Evolutionary conservation across 2,113 vertebrate genomes (phyloP), one percentile per base, ranked within the genome.

Genomic region (Onychostoma macrolepis): DNA sequence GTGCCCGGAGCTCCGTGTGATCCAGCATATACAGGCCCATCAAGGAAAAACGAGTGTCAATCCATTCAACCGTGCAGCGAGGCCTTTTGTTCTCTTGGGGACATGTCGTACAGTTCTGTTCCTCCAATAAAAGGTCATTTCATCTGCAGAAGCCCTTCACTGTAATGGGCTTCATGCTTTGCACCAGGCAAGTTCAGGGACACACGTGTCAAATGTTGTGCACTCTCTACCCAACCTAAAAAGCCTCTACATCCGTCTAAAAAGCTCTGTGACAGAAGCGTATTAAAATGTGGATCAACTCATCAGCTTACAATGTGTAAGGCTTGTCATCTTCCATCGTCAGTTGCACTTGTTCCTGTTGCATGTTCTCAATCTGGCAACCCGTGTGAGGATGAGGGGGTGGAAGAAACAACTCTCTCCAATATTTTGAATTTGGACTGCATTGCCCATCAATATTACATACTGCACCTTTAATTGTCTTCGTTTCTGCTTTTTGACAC

Each of bases 71-170:
- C 85, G 61, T 74, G 65, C 67, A 56, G 85, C 50, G 6, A 78
- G 85, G 36, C 19, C 78, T 80, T 80, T 86, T 81, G 69, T 86
- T 86, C 78, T 30, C 4, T 33, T 17, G 50, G 43, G 82, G 87
- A 84, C 43, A 69, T 80, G 65, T 72, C 30, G 83, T 72, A 33
- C 83, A 28, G 45, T 75, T 43, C 87, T 43, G 48, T 71, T 81
- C 24, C 50, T 24, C 74, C 17, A 58, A 88, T 30, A n/a, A 50
- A 85, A 86, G 79, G 56, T 69, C 41, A 83, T 33, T 81, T 56
- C 58, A 77, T 67, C 26, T 36, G 43, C 56, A 33, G 36, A 61
- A 50, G 43, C 28, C 72, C 84, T 65, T 65, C 24, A 56, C 48
- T 4, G 38, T 38, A 76, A 50, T 83, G 33, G 56, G 58, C 86